A percentile compares a stretch with the other conserved stretches of the same genome.
Conservation (phyloP, 2,113 vertebrate species). For the Oncorhynchus masou region DNA sequence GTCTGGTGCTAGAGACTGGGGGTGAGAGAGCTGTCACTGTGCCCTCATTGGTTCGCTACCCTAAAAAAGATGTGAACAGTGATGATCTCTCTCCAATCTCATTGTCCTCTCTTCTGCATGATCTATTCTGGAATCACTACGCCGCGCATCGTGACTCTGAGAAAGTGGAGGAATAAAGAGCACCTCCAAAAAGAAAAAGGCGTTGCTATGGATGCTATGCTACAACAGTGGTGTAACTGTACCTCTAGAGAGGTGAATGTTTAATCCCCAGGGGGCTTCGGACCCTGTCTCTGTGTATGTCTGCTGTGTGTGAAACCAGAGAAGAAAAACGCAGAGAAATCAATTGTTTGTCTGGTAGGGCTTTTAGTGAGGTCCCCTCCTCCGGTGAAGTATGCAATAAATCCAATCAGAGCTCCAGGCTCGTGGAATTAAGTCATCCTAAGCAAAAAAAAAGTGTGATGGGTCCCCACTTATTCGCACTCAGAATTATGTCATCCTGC, state of each 20-base stretch:
- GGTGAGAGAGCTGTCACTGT: neutral
- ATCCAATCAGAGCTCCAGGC: slow-evolving; percentile 26
- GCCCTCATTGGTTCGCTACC: neutral
- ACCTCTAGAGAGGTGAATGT: slow-evolving; percentile 50
- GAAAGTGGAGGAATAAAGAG: neutral
- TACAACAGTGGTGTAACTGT: slow-evolving; percentile 45
- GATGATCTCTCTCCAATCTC: no score
- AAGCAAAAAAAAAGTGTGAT: no score
- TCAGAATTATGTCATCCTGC: slow-evolving; percentile 14
- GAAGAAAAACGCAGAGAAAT: slow-evolving; percentile 44
- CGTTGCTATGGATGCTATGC: slow-evolving; percentile 37
- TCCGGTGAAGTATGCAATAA: slow-evolving; percentile 62
- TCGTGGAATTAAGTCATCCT: slow-evolving; percentile 8
- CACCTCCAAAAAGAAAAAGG: slow-evolving; percentile 22
- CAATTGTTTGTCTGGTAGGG: slow-evolving; percentile 61
- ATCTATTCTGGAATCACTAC: neutral
- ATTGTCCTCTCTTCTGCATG: neutral
- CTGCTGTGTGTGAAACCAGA: slow-evolving; percentile 35
- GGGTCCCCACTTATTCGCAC: no score
- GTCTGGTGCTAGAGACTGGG: neutral
- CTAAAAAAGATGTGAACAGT: neutral
- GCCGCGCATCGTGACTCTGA: neutral
- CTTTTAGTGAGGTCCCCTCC: slow-evolving; percentile 27
- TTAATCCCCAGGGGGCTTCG: slow-evolving; percentile 33
- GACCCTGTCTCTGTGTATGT: slow-evolving; percentile 41